phyloP scores from a whole-genome alignment of 2,888 invertebrate genomes.

The Osmoderma eremita region DNA sequence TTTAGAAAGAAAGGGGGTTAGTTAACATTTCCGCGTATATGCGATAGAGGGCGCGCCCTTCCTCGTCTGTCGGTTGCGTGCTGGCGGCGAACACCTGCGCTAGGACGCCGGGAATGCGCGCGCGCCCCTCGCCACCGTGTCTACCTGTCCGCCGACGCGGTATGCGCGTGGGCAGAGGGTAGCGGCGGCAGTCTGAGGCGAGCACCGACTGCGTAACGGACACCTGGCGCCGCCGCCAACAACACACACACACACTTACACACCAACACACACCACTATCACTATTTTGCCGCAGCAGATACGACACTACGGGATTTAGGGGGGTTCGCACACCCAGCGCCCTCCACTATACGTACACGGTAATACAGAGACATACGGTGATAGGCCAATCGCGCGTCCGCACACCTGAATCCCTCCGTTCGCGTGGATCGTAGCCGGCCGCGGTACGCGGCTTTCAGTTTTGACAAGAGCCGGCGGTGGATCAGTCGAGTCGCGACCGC shows the following conservation, averaged over 20 bases:
- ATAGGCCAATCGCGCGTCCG: constrained; percentile 51
- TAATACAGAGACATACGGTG: no score
- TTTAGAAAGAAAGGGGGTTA: no score
- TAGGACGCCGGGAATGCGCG: constrained; percentile 24
- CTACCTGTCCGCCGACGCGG: constrained; percentile 65
- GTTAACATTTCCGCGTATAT: no score
- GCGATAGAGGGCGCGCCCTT: no score
- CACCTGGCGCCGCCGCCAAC: constrained; percentile 68
- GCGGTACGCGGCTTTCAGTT: constrained; percentile 45
- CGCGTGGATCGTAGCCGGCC: no score
- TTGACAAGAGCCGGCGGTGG: constrained; percentile 20
- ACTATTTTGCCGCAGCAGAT: constrained; percentile 60
- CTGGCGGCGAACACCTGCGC: not conserved
- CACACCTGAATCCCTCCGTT: constrained; percentile 59
- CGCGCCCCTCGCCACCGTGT: no score
- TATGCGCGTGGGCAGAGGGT: constrained; percentile 64
- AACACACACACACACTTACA: constrained; percentile 51
- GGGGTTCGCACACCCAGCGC: constrained; percentile 67
- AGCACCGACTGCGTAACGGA: constrained; percentile 67
- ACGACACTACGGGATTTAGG: constrained; percentile 55
- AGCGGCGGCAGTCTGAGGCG: constrained; percentile 59
- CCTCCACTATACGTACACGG: constrained; percentile 53
- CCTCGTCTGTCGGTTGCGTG: no score
- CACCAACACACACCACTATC: constrained; percentile 15
- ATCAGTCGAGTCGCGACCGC: constrained; percentile 58